phyloP scores from a whole-genome alignment of 23 tunicate genomes.

The Ciona savignyi region DNA sequence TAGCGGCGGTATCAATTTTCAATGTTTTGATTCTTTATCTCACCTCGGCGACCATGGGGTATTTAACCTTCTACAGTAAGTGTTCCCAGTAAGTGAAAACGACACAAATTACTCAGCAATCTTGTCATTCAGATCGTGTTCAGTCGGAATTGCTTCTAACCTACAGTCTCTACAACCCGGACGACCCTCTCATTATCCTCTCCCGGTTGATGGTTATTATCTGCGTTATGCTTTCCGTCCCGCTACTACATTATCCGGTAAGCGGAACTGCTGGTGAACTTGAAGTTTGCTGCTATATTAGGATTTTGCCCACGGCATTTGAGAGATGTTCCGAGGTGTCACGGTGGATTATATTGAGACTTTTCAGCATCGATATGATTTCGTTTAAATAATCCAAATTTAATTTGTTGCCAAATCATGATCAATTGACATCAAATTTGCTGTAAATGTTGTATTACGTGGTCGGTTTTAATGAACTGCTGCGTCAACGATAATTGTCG shows the following conservation, averaged over 20 bases:
- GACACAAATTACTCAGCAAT: background rate
- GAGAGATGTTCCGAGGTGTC: background rate
- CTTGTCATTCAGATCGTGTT: slow-evolving; percentile 44
- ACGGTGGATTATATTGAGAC: background rate
- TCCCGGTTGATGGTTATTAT: slow-evolving; percentile 73
- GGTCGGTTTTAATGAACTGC: too few species aligned
- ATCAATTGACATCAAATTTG: too few species aligned
- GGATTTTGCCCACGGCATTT: background rate
- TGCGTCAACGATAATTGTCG: too few species aligned
- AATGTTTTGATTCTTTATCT: slow-evolving; percentile 46
- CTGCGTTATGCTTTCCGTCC: slow-evolving; percentile 74
- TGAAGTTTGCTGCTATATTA: background rate
- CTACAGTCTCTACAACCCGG: slow-evolving; percentile 52
- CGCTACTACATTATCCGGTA: slow-evolving; percentile 87
- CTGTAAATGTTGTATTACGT: too few species aligned
- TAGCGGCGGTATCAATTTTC: slow-evolving; percentile 47
- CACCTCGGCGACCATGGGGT: slow-evolving; percentile 61
- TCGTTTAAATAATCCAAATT: too few species aligned
- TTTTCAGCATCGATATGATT: background rate
- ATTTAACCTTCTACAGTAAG: slow-evolving; percentile 86
- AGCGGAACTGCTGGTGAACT: slow-evolving; percentile 15
- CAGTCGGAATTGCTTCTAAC: slow-evolving; percentile 70
- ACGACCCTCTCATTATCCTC: slow-evolving; percentile 41
- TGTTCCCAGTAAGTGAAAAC: background rate
- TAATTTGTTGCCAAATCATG: too few species aligned